Evolutionary conservation across 1,140 invertebrate species (phyloP).

Genomic region (Muscidifurax raptorellus): DNA sequence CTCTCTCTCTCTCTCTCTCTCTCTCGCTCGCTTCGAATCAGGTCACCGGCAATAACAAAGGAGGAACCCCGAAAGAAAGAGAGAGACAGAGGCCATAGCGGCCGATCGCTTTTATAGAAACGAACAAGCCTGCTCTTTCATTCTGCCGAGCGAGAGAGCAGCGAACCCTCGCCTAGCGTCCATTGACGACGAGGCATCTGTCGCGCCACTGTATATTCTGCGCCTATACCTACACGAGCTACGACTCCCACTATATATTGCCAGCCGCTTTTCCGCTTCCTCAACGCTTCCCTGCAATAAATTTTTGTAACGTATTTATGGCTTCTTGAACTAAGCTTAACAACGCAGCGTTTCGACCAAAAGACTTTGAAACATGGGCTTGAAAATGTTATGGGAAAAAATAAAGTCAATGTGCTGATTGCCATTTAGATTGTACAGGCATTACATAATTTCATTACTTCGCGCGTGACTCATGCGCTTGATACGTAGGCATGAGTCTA

Average conservation of each 20-base stretch:
- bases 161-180: conserved; percentile 33
- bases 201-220: neutral
- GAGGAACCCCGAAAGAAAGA: neutral
- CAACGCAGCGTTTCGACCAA: too few relatives aligned
- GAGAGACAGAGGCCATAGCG: neutral
- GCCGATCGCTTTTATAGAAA: conserved; percentile 9
- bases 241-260: neutral
- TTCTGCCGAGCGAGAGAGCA: conserved; percentile 18
- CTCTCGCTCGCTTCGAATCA: conserved; percentile 1
- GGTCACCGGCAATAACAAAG: conserved; percentile 40
- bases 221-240: neutral
- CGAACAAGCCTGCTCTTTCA: conserved; percentile 32
- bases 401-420: neutral
- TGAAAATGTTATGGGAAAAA: neutral
- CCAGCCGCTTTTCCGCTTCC: neutral
- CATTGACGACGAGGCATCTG: conserved; percentile 50
- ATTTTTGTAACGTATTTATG: too few relatives aligned
- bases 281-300: neutral
- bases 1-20: neutral
- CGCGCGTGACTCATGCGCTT: conserved; percentile 2
- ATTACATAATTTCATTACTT: neutral
- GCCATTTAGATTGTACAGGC: neutral
- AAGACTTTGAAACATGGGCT: too few relatives aligned
- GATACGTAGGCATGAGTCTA: neutral
- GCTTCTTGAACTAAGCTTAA: too few relatives aligned